These are phyloP conservation scores for Erythrolamprus reginae DNA, from an alignment of 2,113 vertebrate species.

Conservation along the genomic window DNA sequence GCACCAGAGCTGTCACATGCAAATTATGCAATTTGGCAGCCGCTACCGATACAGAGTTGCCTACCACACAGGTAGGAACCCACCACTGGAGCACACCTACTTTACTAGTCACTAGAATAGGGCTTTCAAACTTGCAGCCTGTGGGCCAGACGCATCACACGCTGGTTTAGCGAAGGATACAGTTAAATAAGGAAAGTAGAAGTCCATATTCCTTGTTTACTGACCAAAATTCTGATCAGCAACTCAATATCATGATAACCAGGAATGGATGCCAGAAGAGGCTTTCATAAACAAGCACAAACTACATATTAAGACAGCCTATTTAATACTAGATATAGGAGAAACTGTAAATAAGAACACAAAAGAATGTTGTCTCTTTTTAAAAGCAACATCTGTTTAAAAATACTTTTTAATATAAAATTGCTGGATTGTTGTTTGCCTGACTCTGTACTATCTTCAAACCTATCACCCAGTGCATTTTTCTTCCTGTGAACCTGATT, in stretches of 20 bases:
- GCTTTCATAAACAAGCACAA: neutral
- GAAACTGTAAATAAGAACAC: neutral
- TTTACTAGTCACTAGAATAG: neutral
- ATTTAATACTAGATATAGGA: neutral
- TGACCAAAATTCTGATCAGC: neutral
- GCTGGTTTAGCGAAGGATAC: neutral
- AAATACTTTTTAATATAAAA: neutral
- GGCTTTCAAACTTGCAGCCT: too few species aligned
- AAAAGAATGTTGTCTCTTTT: neutral
- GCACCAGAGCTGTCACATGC: too few species aligned
- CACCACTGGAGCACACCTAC: too few species aligned
- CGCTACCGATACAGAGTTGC: too few species aligned
- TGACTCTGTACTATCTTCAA: neutral
- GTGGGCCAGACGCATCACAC: too few species aligned
- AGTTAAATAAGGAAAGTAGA: neutral
- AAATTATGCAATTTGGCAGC: too few species aligned
- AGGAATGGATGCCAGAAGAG: neutral
- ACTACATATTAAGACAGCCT: neutral
- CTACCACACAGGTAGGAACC: too few species aligned
- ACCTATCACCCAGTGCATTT: neutral
- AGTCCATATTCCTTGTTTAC: neutral
- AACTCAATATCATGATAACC: neutral
- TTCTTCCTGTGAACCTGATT: neutral
- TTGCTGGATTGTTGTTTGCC: neutral
- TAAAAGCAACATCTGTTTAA: neutral